phyloP scores from a whole-genome alignment of 1,140 invertebrate species.

The Euura lappo region DNA sequence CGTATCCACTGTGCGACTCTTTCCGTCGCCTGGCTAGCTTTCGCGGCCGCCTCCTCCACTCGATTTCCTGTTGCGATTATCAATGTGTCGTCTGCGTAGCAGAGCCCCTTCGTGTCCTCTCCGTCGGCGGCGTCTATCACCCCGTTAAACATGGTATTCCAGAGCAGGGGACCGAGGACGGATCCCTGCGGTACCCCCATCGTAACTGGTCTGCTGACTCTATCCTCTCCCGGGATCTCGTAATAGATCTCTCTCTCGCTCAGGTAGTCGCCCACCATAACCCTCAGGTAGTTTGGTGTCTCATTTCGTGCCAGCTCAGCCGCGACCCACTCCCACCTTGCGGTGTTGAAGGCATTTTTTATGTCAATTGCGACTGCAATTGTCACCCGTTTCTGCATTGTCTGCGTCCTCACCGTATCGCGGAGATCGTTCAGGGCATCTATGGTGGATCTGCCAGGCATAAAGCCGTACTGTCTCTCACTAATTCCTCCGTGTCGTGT shows the following conservation, averaged over 20 bases:
- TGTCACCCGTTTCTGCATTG: background rate
- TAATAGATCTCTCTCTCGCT: no score
- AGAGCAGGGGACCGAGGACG: slow-evolving; percentile 36
- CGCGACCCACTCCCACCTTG: no score
- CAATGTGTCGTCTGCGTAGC: slow-evolving; percentile 37
- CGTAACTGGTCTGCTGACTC: slow-evolving; percentile 9
- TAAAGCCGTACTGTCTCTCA: slow-evolving; percentile 43
- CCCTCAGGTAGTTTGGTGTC: no score
- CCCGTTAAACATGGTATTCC: slow-evolving; percentile 41
- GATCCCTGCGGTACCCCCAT: slow-evolving; percentile 36
- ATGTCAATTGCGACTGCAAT: slow-evolving; percentile 22
- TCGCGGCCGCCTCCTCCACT: slow-evolving; percentile 11
- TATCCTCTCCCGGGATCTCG: slow-evolving; percentile 16
- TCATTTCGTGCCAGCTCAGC: no score
- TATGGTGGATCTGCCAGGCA: slow-evolving; percentile 38
- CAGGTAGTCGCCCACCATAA: no score
- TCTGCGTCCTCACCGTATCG: background rate
- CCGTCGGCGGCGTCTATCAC: slow-evolving; percentile 29
- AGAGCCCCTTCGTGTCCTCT: slow-evolving; percentile 16
- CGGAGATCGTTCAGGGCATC: slow-evolving; percentile 35
- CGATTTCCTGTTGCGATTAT: slow-evolving; percentile 24
- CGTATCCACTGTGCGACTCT: slow-evolving; percentile 22
- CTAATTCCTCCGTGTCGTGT: slow-evolving; percentile 22
- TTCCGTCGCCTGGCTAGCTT: slow-evolving; percentile 19
- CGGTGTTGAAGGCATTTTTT: slow-evolving; percentile 37